Base-by-base conservation (phyloP, 2,797 vertebrate genomes). In the Phrynocephalus forsythii region DNA sequence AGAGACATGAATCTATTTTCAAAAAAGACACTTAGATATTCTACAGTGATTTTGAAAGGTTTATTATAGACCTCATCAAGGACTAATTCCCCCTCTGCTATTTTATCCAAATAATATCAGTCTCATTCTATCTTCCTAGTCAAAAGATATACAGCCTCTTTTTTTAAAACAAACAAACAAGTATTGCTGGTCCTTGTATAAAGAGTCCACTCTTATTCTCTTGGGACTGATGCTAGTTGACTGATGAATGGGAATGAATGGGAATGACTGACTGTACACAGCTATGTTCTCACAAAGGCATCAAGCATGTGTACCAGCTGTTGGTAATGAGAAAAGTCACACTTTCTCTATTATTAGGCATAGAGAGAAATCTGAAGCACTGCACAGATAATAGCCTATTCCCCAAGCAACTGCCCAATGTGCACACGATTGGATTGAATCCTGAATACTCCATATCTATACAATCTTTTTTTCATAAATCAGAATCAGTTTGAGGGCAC, bases 41-140 rank as follows among this genome's bases (percentile, higher is more conserved):
- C 30, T 38, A 50, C 20, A 90, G 24, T 66, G 6, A 15, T 89
- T 69, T 44, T 88, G 88, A 38, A 44, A 75, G 26, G 88, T 90
- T 86, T 83, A 76, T 66, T 90, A 11, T 78, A 90, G 91, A 75
- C 30, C n/a, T 82, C 86, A 86, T 48, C n/a, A 88, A 83, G 77
- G 44, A 30, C 81, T 88, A 73, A 56, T n/a, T 81, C 79, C 33
- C 2, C 0, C 2, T 92, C 56, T 87, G 68, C 66, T 86, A 18
- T 86, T 93, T 88, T 84, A 83, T 68, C 78, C 81, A 11, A 83
- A 92, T 89, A 92, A 50, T 90, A 87, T 89, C 83, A 69, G 88
- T 52, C 91, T 13, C 78, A 66, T 63, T 67, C 80, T 90, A 86
- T 82, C 87, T 80, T 90, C 89, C 33, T 79, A 69, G 82, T 72